Base-by-base conservation (phyloP, 2,888 invertebrate genomes). In the Griposia aprilina region DNA sequence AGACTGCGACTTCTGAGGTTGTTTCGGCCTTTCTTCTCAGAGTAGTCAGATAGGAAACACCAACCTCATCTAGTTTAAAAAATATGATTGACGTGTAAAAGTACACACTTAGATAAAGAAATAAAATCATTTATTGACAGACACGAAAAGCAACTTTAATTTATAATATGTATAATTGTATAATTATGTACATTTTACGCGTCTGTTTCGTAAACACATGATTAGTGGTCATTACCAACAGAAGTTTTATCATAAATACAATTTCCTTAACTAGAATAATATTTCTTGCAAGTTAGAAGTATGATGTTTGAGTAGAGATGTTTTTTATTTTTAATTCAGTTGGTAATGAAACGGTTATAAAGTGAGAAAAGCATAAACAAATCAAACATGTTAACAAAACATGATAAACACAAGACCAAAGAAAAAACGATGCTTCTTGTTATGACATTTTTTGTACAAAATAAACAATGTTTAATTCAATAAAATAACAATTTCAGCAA, bases 401-500 rank as follows among this genome's bases (percentile, higher is more conserved):
- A 36, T 48, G 0, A 67, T 84, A 93, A 91, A 86, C 93, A 95
- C 94, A 95, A 92, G 89, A 95, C 95, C 96, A 96, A 96, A 96
- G 96, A 96, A 96, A 96, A 96, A 95, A 95, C 87, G n/a, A 77
- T 62, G 4, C 59, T 52, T 3, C 15, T 71, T 50, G 4, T 48
- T 36, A 6, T 7, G 17, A 17, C 15, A 4, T 45, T 52, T 36
- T 55, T 62, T 48, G 0, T 11, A 36, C 0, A 50, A 41, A 30
- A 26, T 17, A 15, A n/a, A 30, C 41, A 5, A 41, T 30, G 0
- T 23, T 41, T 23, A 81, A 30, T 26, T 59, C 17, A 50, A 59
- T 0, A 72, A 69, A 45, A 17, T 26, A 11, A 55, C 45, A n/a
- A 13, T 66, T 69, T n/a, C 41, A 41, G 52, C 8, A 23, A 30